Base-by-base conservation (phyloP, 30 jellyfish, hydroid and myxozoan species). In the Nemopilema nomurai region DNA sequence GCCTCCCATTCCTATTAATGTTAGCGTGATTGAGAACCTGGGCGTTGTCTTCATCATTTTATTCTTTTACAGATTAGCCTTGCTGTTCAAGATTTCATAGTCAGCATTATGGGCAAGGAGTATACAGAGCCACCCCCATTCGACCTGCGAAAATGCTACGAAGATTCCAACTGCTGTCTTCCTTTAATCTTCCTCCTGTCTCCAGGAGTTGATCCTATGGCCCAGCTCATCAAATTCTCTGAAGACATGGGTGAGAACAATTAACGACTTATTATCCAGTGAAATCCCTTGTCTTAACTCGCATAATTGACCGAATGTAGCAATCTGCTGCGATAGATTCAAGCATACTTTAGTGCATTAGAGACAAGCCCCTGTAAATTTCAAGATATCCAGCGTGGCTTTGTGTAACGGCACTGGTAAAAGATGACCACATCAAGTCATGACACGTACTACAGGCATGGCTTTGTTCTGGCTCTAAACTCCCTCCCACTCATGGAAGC, bases 141-240 rank as follows among this genome's bases (percentile, higher is more conserved):
- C 49, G 94, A 85, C 70, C 74, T 85, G 67, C 74, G 84, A 30
- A 76, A 76, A 49, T 74, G 94, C 62, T 85, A 85, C 88, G 21
- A 62, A 49, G 94, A 85, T 65, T 85, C 94, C 13, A 85, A 68
- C 52, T 74, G 94, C 32, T 74, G 94, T 33, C 69, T 85, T 66
- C 94, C 94, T n/a, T 68, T 85, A 62, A 76, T 85, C 41, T 85
- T 85, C 71, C 63, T 85, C 4, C 41, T 85, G 75, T 85, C 94
- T 0, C 94, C 94, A n/a, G 94, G 94, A n/a, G 94, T 82, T 20
- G 94, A 85, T 25, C 94, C 94, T 0, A 85, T 85, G 94, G 94
- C 94, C 25, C 94, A 85, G 28, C 84, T 85, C n/a, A 50, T 85
- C n/a, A 85, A 85, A 29, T 85, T 85, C 84, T 75, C 94, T 20